A percentile compares a stretch with the other conserved stretches of the same genome.
Conservation (phyloP, 2,888 invertebrate species). For the Branchellion lobata region DNA sequence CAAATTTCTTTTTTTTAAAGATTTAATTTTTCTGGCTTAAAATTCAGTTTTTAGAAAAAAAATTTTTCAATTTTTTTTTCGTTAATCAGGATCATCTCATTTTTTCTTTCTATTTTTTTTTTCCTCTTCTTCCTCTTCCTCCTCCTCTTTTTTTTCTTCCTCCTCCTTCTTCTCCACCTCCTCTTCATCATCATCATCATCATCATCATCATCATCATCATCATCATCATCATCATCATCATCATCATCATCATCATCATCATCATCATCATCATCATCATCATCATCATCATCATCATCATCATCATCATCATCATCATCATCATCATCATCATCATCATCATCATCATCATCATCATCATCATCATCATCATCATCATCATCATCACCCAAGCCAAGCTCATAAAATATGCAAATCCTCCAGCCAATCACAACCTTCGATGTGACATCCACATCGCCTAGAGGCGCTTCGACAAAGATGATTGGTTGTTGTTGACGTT, state of each 20-base stretch:
- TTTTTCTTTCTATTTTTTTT: too few species aligned
- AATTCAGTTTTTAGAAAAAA: too few species aligned
- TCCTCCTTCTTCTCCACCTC: neutral
- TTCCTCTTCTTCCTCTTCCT: slow-evolving; percentile 26
- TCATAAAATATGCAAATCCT: too few species aligned
- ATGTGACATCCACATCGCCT: too few species aligned
- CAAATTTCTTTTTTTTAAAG: too few species aligned
- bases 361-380: slow-evolving; percentile 31
- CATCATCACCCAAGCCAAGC: slow-evolving; percentile 5
- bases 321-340: neutral
- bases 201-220: slow-evolving; percentile 32
- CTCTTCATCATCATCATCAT: slow-evolving; percentile 11
- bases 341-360: slow-evolving; percentile 33
- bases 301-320: slow-evolving; percentile 12
- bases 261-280: slow-evolving; percentile 17
- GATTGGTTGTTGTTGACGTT: too few species aligned
- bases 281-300: slow-evolving; percentile 12
- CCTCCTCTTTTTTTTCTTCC: neutral
- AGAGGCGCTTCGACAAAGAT: too few species aligned
- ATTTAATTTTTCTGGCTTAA: too few species aligned
- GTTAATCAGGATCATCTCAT: too few species aligned
- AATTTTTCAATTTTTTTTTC: too few species aligned
- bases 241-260: slow-evolving; percentile 28
- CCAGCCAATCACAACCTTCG: too few species aligned
- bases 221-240: slow-evolving; percentile 30